Percentiles rank a stretch among this genome's conserved stretches.
These are phyloP conservation scores for Elmis aenea DNA, from an alignment of 2,888 invertebrate species.

Conservation along the genomic window DNA sequence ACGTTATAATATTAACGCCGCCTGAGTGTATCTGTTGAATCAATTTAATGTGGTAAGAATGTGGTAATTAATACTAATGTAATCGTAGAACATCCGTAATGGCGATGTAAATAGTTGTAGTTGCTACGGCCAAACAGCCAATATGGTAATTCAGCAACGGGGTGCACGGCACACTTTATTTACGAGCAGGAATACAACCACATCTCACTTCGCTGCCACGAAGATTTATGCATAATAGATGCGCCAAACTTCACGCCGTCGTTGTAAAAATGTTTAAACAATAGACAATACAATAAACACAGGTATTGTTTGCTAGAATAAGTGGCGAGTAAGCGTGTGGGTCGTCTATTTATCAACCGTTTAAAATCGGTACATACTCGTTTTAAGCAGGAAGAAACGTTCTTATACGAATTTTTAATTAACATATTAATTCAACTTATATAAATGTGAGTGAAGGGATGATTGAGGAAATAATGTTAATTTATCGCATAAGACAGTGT, in stretches of 20 bases:
- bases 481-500: slow-evolving; percentile 44
- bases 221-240: slow-evolving; percentile 29
- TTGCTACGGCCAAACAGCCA: slow-evolving; percentile 37
- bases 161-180: too few species aligned
- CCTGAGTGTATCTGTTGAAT: too few species aligned
- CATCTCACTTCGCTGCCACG: slow-evolving; percentile 23
- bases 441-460: slow-evolving; percentile 21
- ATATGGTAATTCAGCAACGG: slow-evolving; percentile 40
- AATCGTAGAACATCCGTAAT: slow-evolving; percentile 33
- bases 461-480: slow-evolving; percentile 36
- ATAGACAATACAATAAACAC: slow-evolving; percentile 28
- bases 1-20: too few species aligned
- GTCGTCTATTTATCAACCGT: too few species aligned
- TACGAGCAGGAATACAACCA: slow-evolving; percentile 29
- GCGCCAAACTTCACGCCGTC: slow-evolving; percentile 29
- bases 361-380: too few species aligned
- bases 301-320: slow-evolving; percentile 8
- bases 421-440: slow-evolving; percentile 31
- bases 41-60: too few species aligned
- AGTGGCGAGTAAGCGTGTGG: too few species aligned
- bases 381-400: too few species aligned
- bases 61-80: slow-evolving; percentile 23
- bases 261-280: slow-evolving; percentile 29
- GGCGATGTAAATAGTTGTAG: slow-evolving; percentile 38
- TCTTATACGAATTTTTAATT: slow-evolving; percentile 27